phyloP scores from a whole-genome alignment of 2,888 invertebrate genomes.

The Hyppa rectilinea region DNA sequence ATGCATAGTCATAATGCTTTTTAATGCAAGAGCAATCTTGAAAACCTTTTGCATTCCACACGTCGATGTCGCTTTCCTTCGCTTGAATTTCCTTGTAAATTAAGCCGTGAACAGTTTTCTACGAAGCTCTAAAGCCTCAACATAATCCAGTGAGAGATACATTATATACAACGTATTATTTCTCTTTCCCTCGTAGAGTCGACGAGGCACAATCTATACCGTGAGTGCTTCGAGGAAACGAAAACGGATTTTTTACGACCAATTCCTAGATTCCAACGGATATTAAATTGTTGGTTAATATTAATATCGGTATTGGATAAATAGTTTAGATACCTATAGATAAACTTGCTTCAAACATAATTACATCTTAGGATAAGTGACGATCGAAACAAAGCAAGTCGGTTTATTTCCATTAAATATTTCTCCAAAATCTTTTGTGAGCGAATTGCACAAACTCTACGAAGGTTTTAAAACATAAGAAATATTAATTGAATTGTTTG shows the following conservation, averaged over 20 bases:
- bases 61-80: constrained; percentile 4
- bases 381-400: neutral
- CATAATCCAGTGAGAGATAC: constrained; percentile 5
- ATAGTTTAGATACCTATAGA: constrained; percentile 6
- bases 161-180: neutral
- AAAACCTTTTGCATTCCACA: constrained; percentile 13
- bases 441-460: too few relatives aligned
- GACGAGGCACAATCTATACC: neutral
- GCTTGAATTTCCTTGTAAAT: constrained; percentile 26
- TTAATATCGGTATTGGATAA: constrained; percentile 17
- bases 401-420: neutral
- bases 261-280: neutral
- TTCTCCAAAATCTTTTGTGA: neutral
- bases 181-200: neutral
- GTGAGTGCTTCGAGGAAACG: neutral
- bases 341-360: neutral
- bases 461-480: neutral
- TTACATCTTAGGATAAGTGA: too few relatives aligned
- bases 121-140: constrained; percentile 16
- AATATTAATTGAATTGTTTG: neutral
- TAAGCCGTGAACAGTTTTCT: constrained; percentile 15
- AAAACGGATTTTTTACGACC: neutral
- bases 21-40: constrained; percentile 26
- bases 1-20: neutral
- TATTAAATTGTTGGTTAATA: constrained; percentile 5